Conservation (phyloP, 2,888 invertebrate genomes). For the Mechanitis mazaeus region DNA sequence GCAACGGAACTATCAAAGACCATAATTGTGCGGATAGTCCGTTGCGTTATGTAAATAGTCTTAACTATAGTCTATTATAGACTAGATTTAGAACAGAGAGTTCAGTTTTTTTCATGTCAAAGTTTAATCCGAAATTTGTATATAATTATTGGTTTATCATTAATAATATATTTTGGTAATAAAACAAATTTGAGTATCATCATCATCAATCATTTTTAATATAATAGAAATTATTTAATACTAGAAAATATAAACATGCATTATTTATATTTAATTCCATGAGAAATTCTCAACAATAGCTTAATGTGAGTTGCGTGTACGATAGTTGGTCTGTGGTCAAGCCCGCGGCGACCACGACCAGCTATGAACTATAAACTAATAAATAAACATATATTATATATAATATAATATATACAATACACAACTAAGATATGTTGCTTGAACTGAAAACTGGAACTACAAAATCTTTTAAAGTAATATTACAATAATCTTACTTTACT, state of each 20-base stretch:
- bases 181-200: not conserved
- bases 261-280: not conserved
- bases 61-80: not conserved
- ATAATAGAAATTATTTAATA: not conserved
- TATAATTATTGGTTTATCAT: too few relatives aligned
- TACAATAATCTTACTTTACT: too few relatives aligned
- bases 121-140: too few relatives aligned
- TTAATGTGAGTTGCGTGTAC: conserved; percentile 19
- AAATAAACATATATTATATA: conserved; percentile 2
- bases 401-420: not conserved
- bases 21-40: conserved; percentile 20
- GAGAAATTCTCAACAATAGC: conserved; percentile 3
- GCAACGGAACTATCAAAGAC: conserved; percentile 27
- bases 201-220: too few relatives aligned
- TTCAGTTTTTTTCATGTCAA: too few relatives aligned
- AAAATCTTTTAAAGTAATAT: not conserved
- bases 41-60: conserved; percentile 22
- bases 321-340: conserved; percentile 16
- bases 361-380: not conserved
- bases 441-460: not conserved
- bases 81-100: not conserved
- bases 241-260: not conserved
- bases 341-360: conserved; percentile 25
- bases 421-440: not conserved
- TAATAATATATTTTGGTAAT: not conserved